Base-by-base conservation (phyloP, 2,113 vertebrate genomes). In the Callopanchax toddi region DNA sequence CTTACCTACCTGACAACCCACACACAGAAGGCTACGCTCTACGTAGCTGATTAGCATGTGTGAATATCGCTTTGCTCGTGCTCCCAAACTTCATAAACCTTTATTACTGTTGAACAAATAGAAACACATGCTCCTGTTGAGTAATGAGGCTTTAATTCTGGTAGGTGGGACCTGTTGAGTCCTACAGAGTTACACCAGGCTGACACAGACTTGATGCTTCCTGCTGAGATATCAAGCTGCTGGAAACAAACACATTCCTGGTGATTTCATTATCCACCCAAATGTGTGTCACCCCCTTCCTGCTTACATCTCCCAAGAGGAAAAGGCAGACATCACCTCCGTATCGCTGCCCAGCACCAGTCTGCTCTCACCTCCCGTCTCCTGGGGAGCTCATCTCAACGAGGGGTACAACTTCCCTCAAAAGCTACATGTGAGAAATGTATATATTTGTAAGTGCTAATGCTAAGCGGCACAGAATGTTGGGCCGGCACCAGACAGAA, bases 361-460 rank as follows among this genome's bases (percentile, higher is more conserved):
- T 86, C 85, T 86, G 85, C 73, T 83, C 78, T 65, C 57, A n/a
- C 78, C 79, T 75, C 74, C 73, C 67, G 73, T 80, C 67, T 82
- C 69, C 61, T 69, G 81, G 84, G 65, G 48, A 74, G 62, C 67
- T 64, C 34, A 45, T 63, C 72, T 65, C 78, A 82, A 67, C 25
- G 36, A 79, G 78, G 63, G 74, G 67, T 60, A 61, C 34, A 23
- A 67, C 84, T 79, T 72, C 64, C 60, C 72, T 83, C 74, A 67
- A 78, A 69, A 60, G 74, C 77, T 39, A 11, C 36, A 71, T 76
- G 82, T 85, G 86, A 88, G 83, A 85, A 86, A 84, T 83, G 81
- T 88, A 89, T 88, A 90, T 89, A 88, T 91, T 88, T 85, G 83
- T 85, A 85, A 88, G 86, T 68, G 82, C 85, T 86, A 88, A 90